A percentile compares a stretch with the other conserved stretches of the same genome.
Conservation (phyloP, 2,113 vertebrate genomes). For the Elaphurus davidianus region DNA sequence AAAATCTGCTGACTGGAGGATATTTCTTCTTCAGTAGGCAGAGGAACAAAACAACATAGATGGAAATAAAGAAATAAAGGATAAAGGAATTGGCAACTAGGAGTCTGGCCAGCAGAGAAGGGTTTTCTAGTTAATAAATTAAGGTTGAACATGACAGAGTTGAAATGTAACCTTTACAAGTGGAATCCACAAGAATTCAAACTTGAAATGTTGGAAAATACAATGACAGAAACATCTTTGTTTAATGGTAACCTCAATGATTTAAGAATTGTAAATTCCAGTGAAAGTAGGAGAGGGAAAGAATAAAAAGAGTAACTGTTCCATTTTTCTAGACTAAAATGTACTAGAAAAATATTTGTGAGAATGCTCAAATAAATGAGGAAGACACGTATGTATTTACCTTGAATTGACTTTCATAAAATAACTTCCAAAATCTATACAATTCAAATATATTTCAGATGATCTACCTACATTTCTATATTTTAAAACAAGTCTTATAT, state of each 20-base stretch:
- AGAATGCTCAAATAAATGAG: neutral
- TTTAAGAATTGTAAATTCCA: neutral
- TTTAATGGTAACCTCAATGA: neutral
- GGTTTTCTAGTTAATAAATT: slow-evolving; percentile 58
- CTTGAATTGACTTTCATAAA: neutral
- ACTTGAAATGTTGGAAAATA: slow-evolving; percentile 28
- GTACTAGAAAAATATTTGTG: neutral
- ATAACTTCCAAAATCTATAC: neutral
- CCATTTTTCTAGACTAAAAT: neutral
- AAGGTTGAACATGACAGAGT: slow-evolving; percentile 30
- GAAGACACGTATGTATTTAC: neutral
- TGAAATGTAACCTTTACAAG: slow-evolving; percentile 53
- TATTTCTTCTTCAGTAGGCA: neutral
- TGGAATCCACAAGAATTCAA: slow-evolving; percentile 44
- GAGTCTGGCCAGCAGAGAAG: neutral
- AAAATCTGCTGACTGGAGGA: slow-evolving; percentile 1
- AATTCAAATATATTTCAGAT: neutral
- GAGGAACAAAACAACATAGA: neutral
- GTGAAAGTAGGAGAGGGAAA: neutral
- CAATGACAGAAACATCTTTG: neutral
- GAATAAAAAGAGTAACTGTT: neutral
- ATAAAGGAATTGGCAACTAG: neutral
- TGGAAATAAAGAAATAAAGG: slow-evolving; percentile 47
- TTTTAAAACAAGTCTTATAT: neutral
- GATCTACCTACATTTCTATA: neutral